phyloP scores from a whole-genome alignment of 1,140 invertebrate genomes.

The Achatina immaculata region DNA sequence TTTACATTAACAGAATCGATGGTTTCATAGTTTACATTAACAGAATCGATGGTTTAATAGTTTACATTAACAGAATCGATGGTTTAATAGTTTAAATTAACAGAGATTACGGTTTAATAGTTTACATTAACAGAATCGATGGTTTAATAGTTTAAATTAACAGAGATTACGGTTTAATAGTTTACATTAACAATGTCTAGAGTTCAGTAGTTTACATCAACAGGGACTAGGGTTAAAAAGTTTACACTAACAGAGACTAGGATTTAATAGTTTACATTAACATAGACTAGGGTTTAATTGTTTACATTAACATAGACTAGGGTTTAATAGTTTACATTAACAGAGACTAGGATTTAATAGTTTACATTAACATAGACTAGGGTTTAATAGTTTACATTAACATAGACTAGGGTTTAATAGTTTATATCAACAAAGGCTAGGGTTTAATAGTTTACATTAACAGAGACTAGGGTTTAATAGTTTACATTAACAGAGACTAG shows the following conservation, averaged over 20 bases:
- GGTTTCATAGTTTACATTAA: too few relatives aligned
- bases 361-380: too few relatives aligned
- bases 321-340: neutral
- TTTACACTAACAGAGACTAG: neutral
- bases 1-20: too few relatives aligned
- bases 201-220: neutral
- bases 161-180: too few relatives aligned
- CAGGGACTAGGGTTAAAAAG: neutral
- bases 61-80: neutral
- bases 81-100: neutral
- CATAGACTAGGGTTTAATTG: neutral
- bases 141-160: neutral
- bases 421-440: too few relatives aligned
- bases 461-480: too few relatives aligned
- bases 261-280: neutral
- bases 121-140: neutral
- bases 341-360: too few relatives aligned
- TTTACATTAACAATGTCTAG: neutral
- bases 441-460: too few relatives aligned
- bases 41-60: too few relatives aligned
- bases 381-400: too few relatives aligned
- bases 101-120: neutral
- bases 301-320: neutral
- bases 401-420: too few relatives aligned
- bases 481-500: too few relatives aligned